Evolutionary conservation across 2,797 vertebrate genomes (phyloP), one percentile per base, ranked within the genome.

Genomic region (Malacoraja senta): DNA sequence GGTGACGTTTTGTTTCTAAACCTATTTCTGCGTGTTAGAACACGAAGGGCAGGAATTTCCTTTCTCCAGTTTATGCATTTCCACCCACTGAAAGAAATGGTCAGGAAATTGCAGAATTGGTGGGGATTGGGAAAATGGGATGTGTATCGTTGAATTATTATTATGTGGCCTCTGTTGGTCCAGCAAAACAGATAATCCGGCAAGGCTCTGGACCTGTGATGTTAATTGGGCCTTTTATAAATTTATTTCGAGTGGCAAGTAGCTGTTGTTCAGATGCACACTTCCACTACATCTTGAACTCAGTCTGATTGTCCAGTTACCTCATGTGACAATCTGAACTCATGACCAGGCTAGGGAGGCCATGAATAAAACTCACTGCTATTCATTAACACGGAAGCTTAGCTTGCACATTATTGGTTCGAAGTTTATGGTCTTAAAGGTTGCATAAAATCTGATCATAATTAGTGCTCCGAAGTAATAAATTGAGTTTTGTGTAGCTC

Each of bases 391-490:
- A 68, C 15, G 21, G 8, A 88, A 24, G 63, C 63, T 35, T 19
- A 21, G 84, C 63, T 86, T 32, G n/a, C 84, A 65, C n/a, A 10
- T 88, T 88, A 65, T 88, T 88, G 84, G 61, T 61, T 68, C 17
- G 32, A 88, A 88, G 84, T 68, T 88, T 68, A 68, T 68, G 84
- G 68, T 88, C 63, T 68, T 88, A 88, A 35, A 88, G 84, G 61
- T 88, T 32, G 63, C 32, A 63, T 88, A 88, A 88, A 88, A 68
- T n/a, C 84, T 35, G n/a, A 88, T 68, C n/a, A 3, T 88, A 65
- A 88, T 68, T 8, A 68, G 61, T 88, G 32, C 63, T 9, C 17
- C 35, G 6, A 68, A 35, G 68, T n/a, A 35, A 68, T 68, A 88
- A 68, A 88, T 88, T 32, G 83, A 86, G 61, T 86, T 65, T 65